Evolutionary conservation across 1,140 invertebrate genomes (phyloP).

Genomic region (Diprion similis): DNA sequence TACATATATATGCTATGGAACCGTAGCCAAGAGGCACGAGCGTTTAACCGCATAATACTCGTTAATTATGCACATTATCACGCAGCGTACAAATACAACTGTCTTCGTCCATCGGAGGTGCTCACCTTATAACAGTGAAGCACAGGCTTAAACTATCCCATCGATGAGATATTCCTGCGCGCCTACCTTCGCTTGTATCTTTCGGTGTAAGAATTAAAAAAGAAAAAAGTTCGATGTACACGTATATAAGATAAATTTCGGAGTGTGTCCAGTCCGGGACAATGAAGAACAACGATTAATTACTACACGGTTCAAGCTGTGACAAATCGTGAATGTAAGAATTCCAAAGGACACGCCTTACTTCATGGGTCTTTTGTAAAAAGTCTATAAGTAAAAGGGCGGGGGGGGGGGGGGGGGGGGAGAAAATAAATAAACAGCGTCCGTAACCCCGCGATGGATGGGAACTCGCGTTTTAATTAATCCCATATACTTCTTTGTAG

Average conservation of each 20-base stretch:
- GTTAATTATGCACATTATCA: conserved; percentile 8
- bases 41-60: background rate
- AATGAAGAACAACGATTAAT: background rate
- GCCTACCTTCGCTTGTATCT: background rate
- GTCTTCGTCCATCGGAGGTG: background rate
- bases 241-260: background rate
- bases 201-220: background rate
- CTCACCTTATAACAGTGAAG: background rate
- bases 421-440: background rate
- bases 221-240: background rate
- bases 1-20: background rate
- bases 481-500: conserved; percentile 4
- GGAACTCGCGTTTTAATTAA: conserved; percentile 5
- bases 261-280: background rate
- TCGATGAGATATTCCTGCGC: no score
- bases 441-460: background rate
- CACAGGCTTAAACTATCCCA: background rate
- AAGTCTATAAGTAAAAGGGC: background rate
- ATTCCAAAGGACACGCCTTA: background rate
- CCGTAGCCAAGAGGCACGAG: background rate
- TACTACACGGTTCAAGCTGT: conserved; percentile 5
- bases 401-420: no score
- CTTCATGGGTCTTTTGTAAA: conserved; percentile 1
- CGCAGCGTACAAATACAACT: conserved; percentile 7
- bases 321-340: conserved; percentile 2